phyloP scores from a whole-genome alignment of 2,888 invertebrate species.

The Scrobipalpa atriplicella region DNA sequence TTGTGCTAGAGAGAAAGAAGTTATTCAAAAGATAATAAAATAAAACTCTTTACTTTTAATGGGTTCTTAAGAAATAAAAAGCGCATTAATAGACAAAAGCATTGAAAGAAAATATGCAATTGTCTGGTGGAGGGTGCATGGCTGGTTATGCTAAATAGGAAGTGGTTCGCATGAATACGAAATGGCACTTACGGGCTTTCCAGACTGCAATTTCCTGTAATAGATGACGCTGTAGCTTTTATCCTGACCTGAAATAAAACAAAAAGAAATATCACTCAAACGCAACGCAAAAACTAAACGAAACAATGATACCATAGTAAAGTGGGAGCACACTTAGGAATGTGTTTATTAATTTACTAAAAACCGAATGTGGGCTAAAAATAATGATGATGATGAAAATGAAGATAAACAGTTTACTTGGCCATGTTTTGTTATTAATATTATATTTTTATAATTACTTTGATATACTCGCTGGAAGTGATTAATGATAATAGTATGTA shows the following conservation, averaged over 20 bases:
- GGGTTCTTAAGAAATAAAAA: neutral
- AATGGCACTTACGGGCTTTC: constrained; percentile 30
- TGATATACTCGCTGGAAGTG: no score
- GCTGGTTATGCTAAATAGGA: constrained; percentile 22
- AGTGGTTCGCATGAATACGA: constrained; percentile 23
- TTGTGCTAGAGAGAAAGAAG: neutral
- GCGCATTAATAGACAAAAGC: neutral
- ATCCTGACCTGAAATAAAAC: constrained; percentile 26
- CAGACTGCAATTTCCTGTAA: constrained; percentile 28
- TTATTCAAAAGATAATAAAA: neutral
- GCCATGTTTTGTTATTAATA: no score
- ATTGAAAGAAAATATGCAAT: neutral
- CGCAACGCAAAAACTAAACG: neutral
- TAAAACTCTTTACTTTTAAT: neutral
- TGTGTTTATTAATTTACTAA: no score
- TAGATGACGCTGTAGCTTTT: constrained; percentile 24
- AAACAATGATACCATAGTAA: neutral
- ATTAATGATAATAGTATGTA: neutral
- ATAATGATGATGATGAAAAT: no score
- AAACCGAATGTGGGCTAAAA: no score
- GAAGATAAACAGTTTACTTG: no score
- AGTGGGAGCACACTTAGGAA: no score
- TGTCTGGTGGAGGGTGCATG: neutral
- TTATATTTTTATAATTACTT: no score
- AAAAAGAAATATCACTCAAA: neutral